Conservation (phyloP, 1,140 invertebrate genomes). For the Ceratosolen solmsi region DNA sequence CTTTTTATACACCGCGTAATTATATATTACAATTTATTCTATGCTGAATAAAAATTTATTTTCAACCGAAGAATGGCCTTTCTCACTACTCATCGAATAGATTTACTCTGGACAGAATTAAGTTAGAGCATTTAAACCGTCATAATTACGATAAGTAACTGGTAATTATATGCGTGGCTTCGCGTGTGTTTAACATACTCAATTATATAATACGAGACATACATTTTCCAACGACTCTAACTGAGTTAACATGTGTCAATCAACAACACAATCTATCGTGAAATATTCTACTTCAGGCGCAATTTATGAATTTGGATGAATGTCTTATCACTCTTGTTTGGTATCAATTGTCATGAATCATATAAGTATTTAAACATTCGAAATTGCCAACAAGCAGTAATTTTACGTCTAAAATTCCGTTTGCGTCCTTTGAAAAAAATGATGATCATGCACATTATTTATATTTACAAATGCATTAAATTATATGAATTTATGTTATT, state of each 20-base stretch:
- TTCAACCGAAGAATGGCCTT: too few species aligned
- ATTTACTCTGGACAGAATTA: too few species aligned
- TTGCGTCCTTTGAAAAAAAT: background rate
- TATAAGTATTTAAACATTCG: background rate
- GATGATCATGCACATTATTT: background rate
- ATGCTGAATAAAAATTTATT: too few species aligned
- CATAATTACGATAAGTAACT: constrained; percentile 8
- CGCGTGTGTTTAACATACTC: background rate
- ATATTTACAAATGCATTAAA: background rate
- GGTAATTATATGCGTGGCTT: constrained; percentile 19
- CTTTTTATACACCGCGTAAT: too few species aligned
- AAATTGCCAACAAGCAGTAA: too few species aligned
- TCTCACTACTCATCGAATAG: too few species aligned
- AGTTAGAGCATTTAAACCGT: too few species aligned
- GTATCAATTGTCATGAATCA: background rate
- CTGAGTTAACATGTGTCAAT: background rate
- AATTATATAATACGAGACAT: background rate
- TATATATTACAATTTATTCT: too few species aligned
- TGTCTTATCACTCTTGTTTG: background rate
- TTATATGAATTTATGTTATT: background rate
- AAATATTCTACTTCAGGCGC: background rate
- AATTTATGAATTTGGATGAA: background rate
- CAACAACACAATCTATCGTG: background rate
- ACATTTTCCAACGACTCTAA: constrained; percentile 5
- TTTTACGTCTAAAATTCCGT: too few species aligned